phyloP scores from a whole-genome alignment of 2,888 invertebrate genomes.

The Phalera bucephala region DNA sequence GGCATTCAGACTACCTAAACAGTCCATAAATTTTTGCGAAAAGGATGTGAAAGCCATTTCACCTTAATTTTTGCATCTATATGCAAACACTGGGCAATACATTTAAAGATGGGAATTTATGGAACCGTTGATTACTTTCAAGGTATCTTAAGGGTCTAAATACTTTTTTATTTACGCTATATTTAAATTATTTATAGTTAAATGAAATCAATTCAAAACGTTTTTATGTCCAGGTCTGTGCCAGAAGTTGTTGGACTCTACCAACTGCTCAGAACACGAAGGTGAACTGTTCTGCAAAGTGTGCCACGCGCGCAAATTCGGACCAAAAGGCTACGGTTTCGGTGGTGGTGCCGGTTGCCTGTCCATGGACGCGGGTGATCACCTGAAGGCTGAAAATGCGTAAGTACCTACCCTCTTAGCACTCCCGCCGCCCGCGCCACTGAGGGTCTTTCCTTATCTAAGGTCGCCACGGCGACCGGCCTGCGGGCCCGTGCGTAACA shows the following conservation, averaged over 20 bases:
- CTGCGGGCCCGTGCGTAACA: constrained; percentile 79
- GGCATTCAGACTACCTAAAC: too few species aligned
- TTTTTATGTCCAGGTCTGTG: constrained; percentile 89
- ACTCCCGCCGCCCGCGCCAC: constrained; percentile 80
- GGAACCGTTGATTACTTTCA: too few species aligned
- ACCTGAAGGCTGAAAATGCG: constrained; percentile 89
- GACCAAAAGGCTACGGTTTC: constrained; percentile 99
- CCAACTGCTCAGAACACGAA: constrained; percentile 98
- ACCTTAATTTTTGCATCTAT: too few species aligned
- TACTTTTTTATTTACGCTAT: too few species aligned
- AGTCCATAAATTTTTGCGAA: too few species aligned
- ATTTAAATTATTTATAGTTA: too few species aligned
- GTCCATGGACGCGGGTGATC: constrained; percentile 97
- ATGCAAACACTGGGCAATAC: too few species aligned
- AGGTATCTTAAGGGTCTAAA: too few species aligned
- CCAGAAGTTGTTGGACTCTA: constrained; percentile 98
- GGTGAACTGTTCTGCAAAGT: constrained; percentile 98
- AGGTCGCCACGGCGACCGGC: constrained; percentile 71
- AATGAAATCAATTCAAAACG: too few species aligned
- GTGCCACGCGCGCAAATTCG: constrained; percentile 99
- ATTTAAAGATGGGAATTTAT: too few species aligned
- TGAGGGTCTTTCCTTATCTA: constrained; percentile 84
- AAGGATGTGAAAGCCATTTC: too few species aligned
- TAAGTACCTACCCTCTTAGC: constrained; percentile 83
- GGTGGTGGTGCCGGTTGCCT: constrained; percentile 98